Conservation (phyloP, 2,113 vertebrate genomes). For the Chascanopsetta lugubris region DNA sequence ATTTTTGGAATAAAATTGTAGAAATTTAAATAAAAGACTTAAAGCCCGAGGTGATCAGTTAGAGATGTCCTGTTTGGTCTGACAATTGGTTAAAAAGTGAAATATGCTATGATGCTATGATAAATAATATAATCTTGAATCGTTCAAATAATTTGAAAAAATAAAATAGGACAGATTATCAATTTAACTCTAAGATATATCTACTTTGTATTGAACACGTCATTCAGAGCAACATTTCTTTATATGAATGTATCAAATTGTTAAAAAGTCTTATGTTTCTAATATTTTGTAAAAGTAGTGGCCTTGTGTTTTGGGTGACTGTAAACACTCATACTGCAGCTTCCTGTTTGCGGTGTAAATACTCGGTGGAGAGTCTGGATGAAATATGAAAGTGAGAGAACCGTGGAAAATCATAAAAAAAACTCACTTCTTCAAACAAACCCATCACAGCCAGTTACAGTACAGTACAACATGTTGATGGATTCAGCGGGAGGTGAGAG, state of each 20-base stretch:
- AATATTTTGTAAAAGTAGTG: no score
- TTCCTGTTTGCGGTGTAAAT: neutral
- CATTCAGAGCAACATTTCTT: no score
- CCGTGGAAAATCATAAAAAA: conserved; percentile 9
- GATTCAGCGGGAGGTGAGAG: conserved; percentile 56
- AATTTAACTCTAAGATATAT: no score
- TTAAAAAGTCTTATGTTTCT: no score
- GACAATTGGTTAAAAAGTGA: neutral
- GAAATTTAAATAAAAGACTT: conserved; percentile 1
- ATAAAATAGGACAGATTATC: no score
- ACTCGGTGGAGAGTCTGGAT: neutral
- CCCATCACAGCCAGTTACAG: conserved; percentile 67
- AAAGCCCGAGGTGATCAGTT: neutral
- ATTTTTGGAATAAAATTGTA: neutral
- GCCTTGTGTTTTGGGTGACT: no score
- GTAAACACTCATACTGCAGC: no score
- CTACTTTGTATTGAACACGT: no score
- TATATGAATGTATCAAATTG: no score
- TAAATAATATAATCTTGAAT: no score
- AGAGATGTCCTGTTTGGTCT: neutral
- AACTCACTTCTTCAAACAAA: conserved; percentile 44
- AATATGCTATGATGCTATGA: neutral
- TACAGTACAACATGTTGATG: conserved; percentile 54
- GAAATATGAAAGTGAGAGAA: neutral
- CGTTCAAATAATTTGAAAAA: no score